Evolutionary conservation across 2,888 invertebrate species (phyloP).

Genomic region (Tetanocera ferruginea): DNA sequence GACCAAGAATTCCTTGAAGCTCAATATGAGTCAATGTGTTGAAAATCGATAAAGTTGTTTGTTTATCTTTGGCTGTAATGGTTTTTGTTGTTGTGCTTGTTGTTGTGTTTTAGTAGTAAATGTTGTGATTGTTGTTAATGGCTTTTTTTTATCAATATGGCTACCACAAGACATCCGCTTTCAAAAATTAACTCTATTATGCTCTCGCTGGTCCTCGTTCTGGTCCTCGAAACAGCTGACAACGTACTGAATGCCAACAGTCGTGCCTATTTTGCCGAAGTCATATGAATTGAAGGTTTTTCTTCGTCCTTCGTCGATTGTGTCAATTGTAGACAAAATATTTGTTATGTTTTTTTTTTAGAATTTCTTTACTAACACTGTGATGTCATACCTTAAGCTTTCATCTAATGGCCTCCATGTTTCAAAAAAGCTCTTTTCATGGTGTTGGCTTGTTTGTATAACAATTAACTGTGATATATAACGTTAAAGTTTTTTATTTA

Average conservation of each 20-base stretch:
- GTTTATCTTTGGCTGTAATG: not conserved
- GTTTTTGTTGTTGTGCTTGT: not conserved
- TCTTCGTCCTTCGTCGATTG: not conserved
- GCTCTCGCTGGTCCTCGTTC: not conserved
- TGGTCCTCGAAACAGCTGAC: constrained; percentile 16
- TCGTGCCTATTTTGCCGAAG: no score
- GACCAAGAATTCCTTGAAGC: not conserved
- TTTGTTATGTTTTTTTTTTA: not conserved
- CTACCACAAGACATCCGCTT: not conserved
- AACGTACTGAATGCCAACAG: not conserved
- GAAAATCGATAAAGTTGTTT: constrained; percentile 36
- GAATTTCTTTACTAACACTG: not conserved
- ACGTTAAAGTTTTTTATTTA: no score
- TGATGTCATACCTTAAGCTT: constrained; percentile 53
- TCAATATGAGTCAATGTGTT: constrained; percentile 9
- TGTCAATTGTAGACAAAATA: not conserved
- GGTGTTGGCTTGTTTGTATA: not conserved
- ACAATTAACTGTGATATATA: no score
- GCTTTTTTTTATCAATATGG: not conserved
- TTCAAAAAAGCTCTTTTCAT: constrained; percentile 26
- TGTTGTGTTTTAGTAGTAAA: not conserved
- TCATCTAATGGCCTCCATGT: constrained; percentile 9
- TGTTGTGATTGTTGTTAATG: not conserved
- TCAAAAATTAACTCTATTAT: not conserved
- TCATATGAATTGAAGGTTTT: not conserved